Evolutionary conservation across 2,888 invertebrate genomes (phyloP).

Genomic region (Synergus laeviventris): DNA sequence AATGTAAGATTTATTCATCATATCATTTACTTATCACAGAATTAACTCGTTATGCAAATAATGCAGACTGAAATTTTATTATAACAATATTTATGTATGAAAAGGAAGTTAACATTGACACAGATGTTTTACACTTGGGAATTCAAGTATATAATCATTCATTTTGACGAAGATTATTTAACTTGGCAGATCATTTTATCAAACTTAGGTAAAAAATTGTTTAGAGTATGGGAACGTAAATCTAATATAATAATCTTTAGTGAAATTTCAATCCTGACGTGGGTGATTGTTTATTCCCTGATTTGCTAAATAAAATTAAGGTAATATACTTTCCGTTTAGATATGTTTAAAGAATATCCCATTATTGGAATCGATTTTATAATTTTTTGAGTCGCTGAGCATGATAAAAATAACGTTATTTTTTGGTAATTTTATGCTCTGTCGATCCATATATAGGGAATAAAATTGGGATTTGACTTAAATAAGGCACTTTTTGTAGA

Average conservation of each 20-base stretch:
- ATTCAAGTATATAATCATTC: slow-evolving; percentile 3
- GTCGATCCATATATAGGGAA: background rate
- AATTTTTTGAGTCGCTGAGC: background rate
- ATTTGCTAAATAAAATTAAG: too few species aligned
- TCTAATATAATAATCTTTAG: background rate
- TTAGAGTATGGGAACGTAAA: background rate
- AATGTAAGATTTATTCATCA: background rate
- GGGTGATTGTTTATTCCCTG: too few species aligned
- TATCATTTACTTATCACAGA: slow-evolving; percentile 1
- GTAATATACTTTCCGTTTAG: slow-evolving; percentile 1
- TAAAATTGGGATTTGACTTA: background rate
- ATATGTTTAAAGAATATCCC: background rate
- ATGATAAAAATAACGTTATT: background rate
- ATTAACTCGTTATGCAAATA: slow-evolving; percentile 17
- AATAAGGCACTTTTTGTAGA: too few species aligned
- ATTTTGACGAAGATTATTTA: slow-evolving; percentile 6
- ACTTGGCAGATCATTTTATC: background rate
- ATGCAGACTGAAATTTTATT: background rate
- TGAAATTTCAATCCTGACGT: background rate
- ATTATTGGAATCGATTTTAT: background rate
- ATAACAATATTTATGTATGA: slow-evolving; percentile 7
- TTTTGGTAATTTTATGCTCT: background rate
- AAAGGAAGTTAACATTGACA: slow-evolving; percentile 28
- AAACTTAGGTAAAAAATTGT: slow-evolving; percentile 5
- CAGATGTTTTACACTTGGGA: slow-evolving; percentile 6